A percentile compares a stretch with the other conserved stretches of the same genome.
phyloP scores from a whole-genome alignment of 2,113 vertebrate species.

The Rhinolophus ferrumequinum region DNA sequence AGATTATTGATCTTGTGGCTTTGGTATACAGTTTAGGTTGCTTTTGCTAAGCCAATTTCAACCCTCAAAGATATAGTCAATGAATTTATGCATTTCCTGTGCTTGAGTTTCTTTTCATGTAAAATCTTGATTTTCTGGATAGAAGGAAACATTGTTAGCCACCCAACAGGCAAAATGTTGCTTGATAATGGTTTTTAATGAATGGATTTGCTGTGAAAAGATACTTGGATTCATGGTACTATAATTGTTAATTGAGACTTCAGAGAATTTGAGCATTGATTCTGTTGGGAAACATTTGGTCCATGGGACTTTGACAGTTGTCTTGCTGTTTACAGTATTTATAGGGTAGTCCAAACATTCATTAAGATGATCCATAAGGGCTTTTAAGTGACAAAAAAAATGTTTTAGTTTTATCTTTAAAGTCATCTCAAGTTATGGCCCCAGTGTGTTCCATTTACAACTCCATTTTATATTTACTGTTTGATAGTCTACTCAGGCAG shows the following conservation, averaged over 20 bases:
- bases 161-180: not conserved
- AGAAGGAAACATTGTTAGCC: constrained; percentile 3
- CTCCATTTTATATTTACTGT: not conserved
- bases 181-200: constrained; percentile 23
- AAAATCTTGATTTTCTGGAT: constrained; percentile 43
- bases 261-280: constrained; percentile 17
- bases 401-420: constrained; percentile 21
- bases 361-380: not conserved
- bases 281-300: constrained; percentile 2
- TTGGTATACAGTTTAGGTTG: not conserved
- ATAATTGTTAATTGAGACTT: not conserved
- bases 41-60: constrained; percentile 13
- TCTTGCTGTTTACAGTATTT: not conserved
- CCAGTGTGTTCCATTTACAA: not conserved
- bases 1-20: constrained; percentile 10
- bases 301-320: not conserved
- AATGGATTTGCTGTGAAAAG: not conserved
- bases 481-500: not conserved
- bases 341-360: not conserved
- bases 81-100: not conserved
- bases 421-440: not conserved
- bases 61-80: not conserved
- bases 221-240: not conserved
- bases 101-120: constrained; percentile 37
- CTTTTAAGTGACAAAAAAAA: constrained; percentile 14